Evolutionary conservation across 2,113 vertebrate genomes (phyloP), one percentile per base, ranked within the genome.

Genomic region (Brachypodius melanocephalos): DNA sequence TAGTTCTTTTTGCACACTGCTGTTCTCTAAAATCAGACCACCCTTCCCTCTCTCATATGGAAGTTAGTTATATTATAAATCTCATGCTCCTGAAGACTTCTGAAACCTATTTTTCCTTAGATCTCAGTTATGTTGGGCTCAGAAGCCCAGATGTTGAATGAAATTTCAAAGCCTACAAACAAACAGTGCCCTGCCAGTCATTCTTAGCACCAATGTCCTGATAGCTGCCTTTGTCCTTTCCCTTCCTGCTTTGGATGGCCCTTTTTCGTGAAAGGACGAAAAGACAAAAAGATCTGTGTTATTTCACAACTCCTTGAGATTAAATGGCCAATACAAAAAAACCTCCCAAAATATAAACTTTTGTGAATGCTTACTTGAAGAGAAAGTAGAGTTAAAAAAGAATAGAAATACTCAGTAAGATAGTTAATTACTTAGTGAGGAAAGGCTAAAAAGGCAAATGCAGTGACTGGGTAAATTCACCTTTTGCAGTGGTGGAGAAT

Each of bases 311-410:
- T 65, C 6, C 19, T 84, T 74, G 22, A 69, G 57, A 12, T 68
- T 42, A 76, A 94, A 67, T 40, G 28, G 29, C 18, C 2, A 2
- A 34, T 34, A 61, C 5, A 11, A 67, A 72, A 22, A 34, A 21
- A 51, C 5, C 0, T 0, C 3, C 12, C 9, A 12, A 49, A 54
- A 71, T 4, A n/a, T 0, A 9, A 48, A 40, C 13, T 59, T 84
- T 58, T 25, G 3, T 38, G 17, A 68, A 68, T 75, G 13, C 25
- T 65, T 73, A 16, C 24, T 26, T 66, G 28, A 22, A 57, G 18
- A 73, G 22, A 91, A 78, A 68, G 29, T 5, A 31, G 34, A 74
- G 26, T 43, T 34, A 67, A 90, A 84, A 79, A 69, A 40, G 24
- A 24, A 14, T 18, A 42, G 14, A 85, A 95, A 15, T 82, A 24